Base-by-base conservation (phyloP, 2,797 vertebrate genomes). In the Pangasius krempfi region DNA sequence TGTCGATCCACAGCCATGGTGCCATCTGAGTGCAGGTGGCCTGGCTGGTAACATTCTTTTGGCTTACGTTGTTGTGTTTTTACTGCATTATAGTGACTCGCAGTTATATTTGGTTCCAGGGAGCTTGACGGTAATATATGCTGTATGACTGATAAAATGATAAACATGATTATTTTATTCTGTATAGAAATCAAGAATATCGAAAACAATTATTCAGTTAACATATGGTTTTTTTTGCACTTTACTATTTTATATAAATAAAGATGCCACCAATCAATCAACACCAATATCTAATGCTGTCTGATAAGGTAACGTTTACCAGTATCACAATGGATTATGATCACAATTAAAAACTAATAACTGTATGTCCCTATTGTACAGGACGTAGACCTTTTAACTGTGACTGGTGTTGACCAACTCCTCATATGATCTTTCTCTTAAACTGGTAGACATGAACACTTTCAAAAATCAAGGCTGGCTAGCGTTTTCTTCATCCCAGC, bases 291-390 rank as follows among this genome's bases (percentile, higher is more conserved):
- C 1, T 54, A 37, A 70, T 22, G 16, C 13, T 30, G 14, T 50
- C 82, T 44, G 56, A 25, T 60, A 81, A 6, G 13, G 5, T 82
- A 82, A 7, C 18, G 22, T 33, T n/a, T n/a, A 4, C 25, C 13
- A 44, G 37, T 44, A 83, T 64, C 58, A 83, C 58, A 60, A 14
- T 62, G 25, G 10, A 27, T n/a, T 14, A 60, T 60, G 33, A 27
- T 81, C 13, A 3, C 2, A 20, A 75, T 56, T 83, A 56, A 54
- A 79, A 79, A 30, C 7, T 16, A n/a, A 27, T 52, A 75, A 25
- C 78, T 66, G 86, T 40, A 44, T 84, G 88, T 56, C 79, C 54
- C 20, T 47, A 81, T 84, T 54, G 82, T 78, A 64, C 66, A 72
- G 62, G 80, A 86, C 64, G 68, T 85, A 37, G 33, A 62, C 33